Base-by-base conservation (phyloP, 2,113 vertebrate genomes). In the Mixornis gularis region DNA sequence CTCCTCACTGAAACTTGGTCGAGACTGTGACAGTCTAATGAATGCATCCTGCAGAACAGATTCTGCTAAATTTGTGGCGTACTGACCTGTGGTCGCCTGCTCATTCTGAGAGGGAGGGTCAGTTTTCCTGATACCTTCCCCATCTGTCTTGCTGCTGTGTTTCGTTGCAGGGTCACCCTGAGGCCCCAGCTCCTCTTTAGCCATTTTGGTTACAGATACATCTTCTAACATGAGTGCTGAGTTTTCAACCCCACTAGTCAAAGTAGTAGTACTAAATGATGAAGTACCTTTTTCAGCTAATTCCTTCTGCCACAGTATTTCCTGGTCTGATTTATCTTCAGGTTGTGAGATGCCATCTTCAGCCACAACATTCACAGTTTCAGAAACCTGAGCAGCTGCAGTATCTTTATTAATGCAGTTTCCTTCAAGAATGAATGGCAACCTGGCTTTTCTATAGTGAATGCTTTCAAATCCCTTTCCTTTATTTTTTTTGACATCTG, bases 11-110 rank as follows among this genome's bases (percentile, higher is more conserved):
- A 97, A 98, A 52, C 97, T 86, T 12, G 97, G 94, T 74, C 98
- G 98, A 60, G 98, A 98, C 85, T 98, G 98, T 87, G 99, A 99
- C 51, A 99, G 97, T 55, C 98, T 97, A 93, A 99, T 99, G 94
- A 99, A 99, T 7, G 98, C 99, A 70, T 99, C 99, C 92, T 99
- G 99, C 13, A 99, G 96, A 53, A 99, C 99, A 3, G 99, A 99
- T 95, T 99, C 99, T 18, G 99, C 98, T 73, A 99, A 95, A 95
- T 99, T 99, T 56, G 98, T 99, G 86, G 99, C 99, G 5, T 98
- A 99, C 87, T 99, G 96, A 49, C 99, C 98, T 5, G 99, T 97
- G 24, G 98, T 98, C 5, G 90, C 94, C 62, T 87, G 94, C 81
- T 96, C 94, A 1, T 96, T 90, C 77, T 96, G 91, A 1, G 17